A percentile compares a stretch with the other conserved stretches of the same genome.
Evolutionary conservation across 2,888 invertebrate species (phyloP).

Genomic region (Drosophila pegasa): DNA sequence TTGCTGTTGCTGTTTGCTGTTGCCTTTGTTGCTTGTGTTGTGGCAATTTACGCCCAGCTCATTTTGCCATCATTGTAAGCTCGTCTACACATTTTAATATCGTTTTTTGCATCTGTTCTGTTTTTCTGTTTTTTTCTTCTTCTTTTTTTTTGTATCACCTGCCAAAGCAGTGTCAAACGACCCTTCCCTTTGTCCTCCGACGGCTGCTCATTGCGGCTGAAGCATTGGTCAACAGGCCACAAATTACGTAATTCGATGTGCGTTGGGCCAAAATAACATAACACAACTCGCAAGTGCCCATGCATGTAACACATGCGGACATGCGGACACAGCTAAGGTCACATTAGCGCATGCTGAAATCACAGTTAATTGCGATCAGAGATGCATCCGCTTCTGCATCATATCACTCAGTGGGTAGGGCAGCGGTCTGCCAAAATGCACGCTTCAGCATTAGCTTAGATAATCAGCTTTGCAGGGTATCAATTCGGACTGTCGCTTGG

Average conservation of each 20-base stretch:
- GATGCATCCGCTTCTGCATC: background rate
- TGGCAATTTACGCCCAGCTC: slow-evolving; percentile 59
- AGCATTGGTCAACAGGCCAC: slow-evolving; percentile 39
- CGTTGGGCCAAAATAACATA: slow-evolving; percentile 18
- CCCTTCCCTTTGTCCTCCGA: slow-evolving; percentile 21
- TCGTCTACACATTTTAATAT: slow-evolving; percentile 51
- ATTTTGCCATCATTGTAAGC: slow-evolving; percentile 65
- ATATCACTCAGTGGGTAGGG: too few relatives aligned
- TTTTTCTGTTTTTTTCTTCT: slow-evolving; percentile 20
- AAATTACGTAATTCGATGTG: slow-evolving; percentile 62
- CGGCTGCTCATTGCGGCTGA: slow-evolving; percentile 32
- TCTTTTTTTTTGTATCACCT: slow-evolving; percentile 39
- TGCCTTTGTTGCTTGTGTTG: slow-evolving; percentile 33
- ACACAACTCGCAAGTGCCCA: background rate
- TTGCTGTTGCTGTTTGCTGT: slow-evolving; percentile 21
- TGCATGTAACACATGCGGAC: background rate
- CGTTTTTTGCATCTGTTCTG: slow-evolving; percentile 16
- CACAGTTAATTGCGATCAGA: background rate
- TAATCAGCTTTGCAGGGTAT: background rate
- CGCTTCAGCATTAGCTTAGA: background rate
- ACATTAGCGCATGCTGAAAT: background rate
- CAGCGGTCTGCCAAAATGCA: too few relatives aligned
- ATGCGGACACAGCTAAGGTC: background rate
- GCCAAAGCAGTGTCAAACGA: slow-evolving; percentile 38
- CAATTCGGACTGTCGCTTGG: background rate